Evolutionary conservation across 2,797 vertebrate genomes (phyloP), one percentile per base, ranked within the genome.

Genomic region (Danio choprae): DNA sequence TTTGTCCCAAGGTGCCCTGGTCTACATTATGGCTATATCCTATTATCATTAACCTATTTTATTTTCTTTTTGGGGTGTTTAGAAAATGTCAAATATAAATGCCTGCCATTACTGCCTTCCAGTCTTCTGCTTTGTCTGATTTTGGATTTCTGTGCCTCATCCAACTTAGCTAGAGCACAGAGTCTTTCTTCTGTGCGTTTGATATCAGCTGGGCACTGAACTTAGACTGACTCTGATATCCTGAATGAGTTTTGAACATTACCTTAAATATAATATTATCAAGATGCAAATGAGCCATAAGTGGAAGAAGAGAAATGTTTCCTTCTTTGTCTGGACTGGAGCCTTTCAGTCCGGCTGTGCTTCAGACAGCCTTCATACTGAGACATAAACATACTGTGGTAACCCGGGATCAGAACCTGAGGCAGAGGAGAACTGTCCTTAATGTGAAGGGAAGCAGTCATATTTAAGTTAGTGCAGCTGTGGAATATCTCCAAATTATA

Each of bases 241-340:
- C 16, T 40, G 48, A 70, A 53, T 2, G 6, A 60, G 59, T 38
- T 69, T 78, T 55, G 7, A 7, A 59, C 8, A 6, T 40, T 36
- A 69, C 58, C 72, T 36, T 22, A 55, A n/a, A 16, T 64, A 76
- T 68, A 68, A 82, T 67, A 58, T 70, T 38, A 60, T 0, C 43
- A 82, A 73, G 65, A 82, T 78, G 70, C 64, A 75, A 81, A 63
- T 83, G 83, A 84, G 76, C 79, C 76, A 75, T 80, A 43, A 38
- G 68, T 76, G 40, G 29, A 81, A 78, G 73, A 74, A 29, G 29
- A 29, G 1, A 29, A 29, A 29, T 29, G 36, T 58, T 70, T 60
- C 40, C 11, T 40, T 58, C 15, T 41, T 65, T 60, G 68, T 77
- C 58, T 81, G 70, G 43, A 64, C 36, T 53, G 20, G 40, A 68